Conservation (phyloP, 2,888 invertebrate species). For the Hipparchia semele region DNA sequence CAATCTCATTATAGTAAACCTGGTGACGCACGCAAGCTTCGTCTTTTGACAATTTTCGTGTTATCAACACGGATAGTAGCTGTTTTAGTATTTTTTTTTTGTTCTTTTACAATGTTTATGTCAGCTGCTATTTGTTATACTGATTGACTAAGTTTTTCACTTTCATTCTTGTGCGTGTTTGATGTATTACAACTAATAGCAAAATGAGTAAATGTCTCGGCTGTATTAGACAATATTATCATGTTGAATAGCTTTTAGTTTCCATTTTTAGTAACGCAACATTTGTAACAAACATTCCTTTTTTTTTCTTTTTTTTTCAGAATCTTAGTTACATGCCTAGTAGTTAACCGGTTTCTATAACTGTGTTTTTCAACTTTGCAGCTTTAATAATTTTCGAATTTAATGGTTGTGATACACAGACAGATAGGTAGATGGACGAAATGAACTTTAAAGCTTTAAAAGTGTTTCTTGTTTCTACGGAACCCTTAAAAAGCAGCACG, state of each 20-base stretch:
- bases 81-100: conserved; percentile 24
- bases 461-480: too few species aligned
- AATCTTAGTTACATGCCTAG: too few species aligned
- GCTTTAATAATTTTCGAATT: too few species aligned
- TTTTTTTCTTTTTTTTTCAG: background rate
- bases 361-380: too few species aligned
- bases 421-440: too few species aligned
- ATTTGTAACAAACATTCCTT: background rate
- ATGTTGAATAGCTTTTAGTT: background rate
- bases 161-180: conserved; percentile 36
- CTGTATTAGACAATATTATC: background rate
- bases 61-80: conserved; percentile 33
- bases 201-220: background rate
- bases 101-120: conserved; percentile 32
- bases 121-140: conserved; percentile 43
- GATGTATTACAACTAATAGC: conserved; percentile 29
- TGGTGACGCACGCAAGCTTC: conserved; percentile 49
- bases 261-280: background rate
- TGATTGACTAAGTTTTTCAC: conserved; percentile 46
- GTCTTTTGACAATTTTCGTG: conserved; percentile 49
- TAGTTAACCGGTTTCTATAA: too few species aligned
- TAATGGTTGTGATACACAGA: too few species aligned
- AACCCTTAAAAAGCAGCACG: too few species aligned
- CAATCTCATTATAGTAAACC: conserved; percentile 53
- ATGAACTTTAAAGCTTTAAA: too few species aligned